Evolutionary conservation across 2,113 vertebrate species (phyloP).

Genomic region (Callipepla squamata): DNA sequence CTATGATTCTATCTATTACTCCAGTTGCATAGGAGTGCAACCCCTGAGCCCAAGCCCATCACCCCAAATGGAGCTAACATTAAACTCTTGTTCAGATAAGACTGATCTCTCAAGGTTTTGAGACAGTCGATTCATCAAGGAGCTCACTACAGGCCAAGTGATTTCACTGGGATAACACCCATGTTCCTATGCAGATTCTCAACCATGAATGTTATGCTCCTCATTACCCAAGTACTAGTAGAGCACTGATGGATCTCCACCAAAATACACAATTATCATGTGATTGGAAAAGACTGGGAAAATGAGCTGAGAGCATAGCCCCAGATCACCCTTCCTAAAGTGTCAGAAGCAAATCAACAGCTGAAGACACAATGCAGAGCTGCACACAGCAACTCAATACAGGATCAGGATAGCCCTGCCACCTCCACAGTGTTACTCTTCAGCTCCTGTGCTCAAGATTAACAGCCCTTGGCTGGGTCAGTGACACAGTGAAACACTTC

Average conservation of each 20-base stretch:
- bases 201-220: not conserved
- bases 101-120: not conserved
- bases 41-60: not conserved
- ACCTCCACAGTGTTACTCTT: not conserved
- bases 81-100: not conserved
- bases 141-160: not conserved
- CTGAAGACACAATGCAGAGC: not conserved
- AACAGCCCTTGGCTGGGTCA: not conserved
- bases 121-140: not conserved
- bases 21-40: not conserved
- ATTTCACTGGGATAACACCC: not conserved
- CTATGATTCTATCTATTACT: not conserved
- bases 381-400: not conserved
- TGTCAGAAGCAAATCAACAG: accelerated
- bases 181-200: not conserved
- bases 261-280: accelerated
- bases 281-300: not conserved
- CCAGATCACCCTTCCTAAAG: not conserved
- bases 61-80: not conserved
- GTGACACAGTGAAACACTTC: not conserved
- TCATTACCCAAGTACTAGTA: not conserved
- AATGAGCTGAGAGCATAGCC: not conserved
- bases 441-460: not conserved
- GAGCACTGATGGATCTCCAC: accelerated
- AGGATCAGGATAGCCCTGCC: not conserved